A percentile compares a stretch with the other conserved stretches of the same genome.
Conservation (phyloP, 2,113 vertebrate genomes). For the Tragelaphus strepsiceros region DNA sequence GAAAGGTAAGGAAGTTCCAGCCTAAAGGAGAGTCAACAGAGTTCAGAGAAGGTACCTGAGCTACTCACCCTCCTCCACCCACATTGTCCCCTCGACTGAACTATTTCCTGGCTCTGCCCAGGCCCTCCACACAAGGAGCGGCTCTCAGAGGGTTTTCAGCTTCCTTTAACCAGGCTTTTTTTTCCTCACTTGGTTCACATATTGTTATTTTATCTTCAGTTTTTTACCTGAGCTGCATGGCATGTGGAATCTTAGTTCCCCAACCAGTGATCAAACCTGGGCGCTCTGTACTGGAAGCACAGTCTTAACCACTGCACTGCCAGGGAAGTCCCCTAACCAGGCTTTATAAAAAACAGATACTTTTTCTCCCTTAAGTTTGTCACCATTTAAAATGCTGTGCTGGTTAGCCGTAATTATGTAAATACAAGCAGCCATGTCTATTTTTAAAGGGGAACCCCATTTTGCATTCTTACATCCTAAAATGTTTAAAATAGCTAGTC, state of each 20-base stretch:
- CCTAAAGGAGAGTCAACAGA: neutral
- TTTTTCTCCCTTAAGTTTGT: slow-evolving; percentile 25
- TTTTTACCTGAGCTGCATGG: neutral
- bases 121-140: neutral
- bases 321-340: neutral
- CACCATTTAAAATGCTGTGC: slow-evolving; percentile 39
- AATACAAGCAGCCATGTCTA: slow-evolving; percentile 65
- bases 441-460: slow-evolving; percentile 58
- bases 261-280: neutral
- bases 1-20: neutral
- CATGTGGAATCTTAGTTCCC: neutral
- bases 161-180: slow-evolving; percentile 1
- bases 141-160: neutral
- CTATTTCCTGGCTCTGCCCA: neutral
- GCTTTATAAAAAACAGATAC: slow-evolving; percentile 15
- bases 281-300: neutral
- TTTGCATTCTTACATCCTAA: slow-evolving; percentile 56
- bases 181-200: neutral
- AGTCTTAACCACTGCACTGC: neutral
- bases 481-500: slow-evolving; percentile 44
- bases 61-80: neutral
- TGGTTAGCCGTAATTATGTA: slow-evolving; percentile 56
- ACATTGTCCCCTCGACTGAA: rapidly evolving
- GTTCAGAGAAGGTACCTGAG: neutral
- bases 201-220: neutral